Evolutionary conservation across 2,113 vertebrate species (phyloP), one percentile per base, ranked within the genome.

Genomic region (Motacilla tschutschensis): DNA sequence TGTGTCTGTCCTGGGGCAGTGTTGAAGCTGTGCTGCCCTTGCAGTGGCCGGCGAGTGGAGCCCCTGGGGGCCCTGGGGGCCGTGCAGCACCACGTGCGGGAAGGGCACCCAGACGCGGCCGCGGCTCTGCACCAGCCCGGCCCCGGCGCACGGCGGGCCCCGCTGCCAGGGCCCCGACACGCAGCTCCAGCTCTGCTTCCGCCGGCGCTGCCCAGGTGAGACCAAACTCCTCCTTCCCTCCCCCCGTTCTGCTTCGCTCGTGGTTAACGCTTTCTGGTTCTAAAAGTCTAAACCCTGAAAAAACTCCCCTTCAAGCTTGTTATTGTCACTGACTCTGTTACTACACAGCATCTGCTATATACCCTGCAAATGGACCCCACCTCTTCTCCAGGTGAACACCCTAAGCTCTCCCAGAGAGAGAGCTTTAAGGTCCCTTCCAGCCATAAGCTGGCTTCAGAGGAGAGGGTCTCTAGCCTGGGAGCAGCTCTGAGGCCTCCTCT

Each of bases 21-120:
- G 47, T 19, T 5, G 3, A 3, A 14, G 71, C 75, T 51, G 72
- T 83, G 67, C 80, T 91, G 57, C 59, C 67, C 57, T 94, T 95
- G 24, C 89, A 99, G 99, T 99, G 90, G 91, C 94, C 8, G 99
- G 99, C 18, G 96, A 96, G 73, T 99, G 99, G 99, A 98, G 98
- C 9, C 50, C 97, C 21, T 99, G 99, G 99, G 94, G 98, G 46
- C 97, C 97, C 0, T 99, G 99, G 99, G 97, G 97, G 22, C 88
- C 96, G 0, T 99, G 99, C 97, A 99, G 98, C 9, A 91, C 96
- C 84, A 98, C 97, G 0, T 99, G 99, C 19, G 98, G 98, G 26
- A 98, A 98, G 74, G 99, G 99, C 1, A 96, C 97, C 50, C 98
- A 99, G 93, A 97, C 93, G 3, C 97, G 99, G 50, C 43, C 96